These are phyloP conservation scores for Noturus placidus DNA, from an alignment of 2,113 vertebrate genomes.

Conservation along the genomic window DNA sequence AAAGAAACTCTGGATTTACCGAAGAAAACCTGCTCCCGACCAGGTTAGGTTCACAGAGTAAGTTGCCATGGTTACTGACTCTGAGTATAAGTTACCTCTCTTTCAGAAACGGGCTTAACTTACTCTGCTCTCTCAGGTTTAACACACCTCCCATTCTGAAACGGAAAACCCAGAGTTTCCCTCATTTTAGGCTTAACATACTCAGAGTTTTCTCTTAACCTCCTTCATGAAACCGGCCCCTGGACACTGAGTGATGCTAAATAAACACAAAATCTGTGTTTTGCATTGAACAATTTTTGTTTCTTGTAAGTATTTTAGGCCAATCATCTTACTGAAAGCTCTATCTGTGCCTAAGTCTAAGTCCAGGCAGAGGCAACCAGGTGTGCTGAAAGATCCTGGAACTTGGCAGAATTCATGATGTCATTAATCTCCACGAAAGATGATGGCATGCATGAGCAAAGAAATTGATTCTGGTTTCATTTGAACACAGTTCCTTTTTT, in stretches of 20 bases:
- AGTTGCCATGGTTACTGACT: too few relatives aligned
- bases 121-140: too few relatives aligned
- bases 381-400: neutral
- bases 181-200: too few relatives aligned
- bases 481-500: neutral
- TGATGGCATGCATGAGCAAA: neutral
- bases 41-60: too few relatives aligned
- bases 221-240: too few relatives aligned
- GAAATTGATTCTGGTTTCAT: neutral
- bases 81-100: too few relatives aligned
- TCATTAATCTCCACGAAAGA: neutral
- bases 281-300: neutral
- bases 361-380: neutral
- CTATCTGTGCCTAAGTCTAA: neutral
- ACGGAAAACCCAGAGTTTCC: too few relatives aligned
- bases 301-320: neutral
- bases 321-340: neutral
- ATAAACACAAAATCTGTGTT: neutral
- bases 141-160: too few relatives aligned
- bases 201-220: too few relatives aligned
- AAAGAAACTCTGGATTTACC: too few relatives aligned
- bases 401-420: neutral
- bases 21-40: too few relatives aligned
- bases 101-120: too few relatives aligned
- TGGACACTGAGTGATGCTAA: neutral